phyloP scores from a whole-genome alignment of 1,140 invertebrate species.

The Drosophila santomea region DNA sequence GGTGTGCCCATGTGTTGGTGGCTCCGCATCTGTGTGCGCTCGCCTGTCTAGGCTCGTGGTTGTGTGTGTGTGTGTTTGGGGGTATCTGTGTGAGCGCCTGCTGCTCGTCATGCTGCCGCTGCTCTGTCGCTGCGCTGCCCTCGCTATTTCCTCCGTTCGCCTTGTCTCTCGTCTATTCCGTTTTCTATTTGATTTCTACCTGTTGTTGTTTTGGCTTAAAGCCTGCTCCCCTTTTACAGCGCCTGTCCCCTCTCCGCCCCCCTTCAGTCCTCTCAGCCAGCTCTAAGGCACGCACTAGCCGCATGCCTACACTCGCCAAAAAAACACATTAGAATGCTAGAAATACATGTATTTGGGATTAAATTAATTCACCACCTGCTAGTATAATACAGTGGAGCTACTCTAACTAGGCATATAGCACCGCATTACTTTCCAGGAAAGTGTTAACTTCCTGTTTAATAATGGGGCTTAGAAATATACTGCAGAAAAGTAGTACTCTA shows the following conservation, averaged over 20 bases:
- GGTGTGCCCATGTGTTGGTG: slow-evolving; percentile 29
- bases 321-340: too few species aligned
- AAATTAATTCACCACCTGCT: not conserved
- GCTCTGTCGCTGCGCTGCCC: slow-evolving; percentile 53
- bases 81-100: slow-evolving; percentile 37
- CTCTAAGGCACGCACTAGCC: slow-evolving; percentile 48
- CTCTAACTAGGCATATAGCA: too few species aligned
- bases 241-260: not conserved
- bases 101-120: slow-evolving; percentile 66
- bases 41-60: slow-evolving; percentile 18
- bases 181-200: slow-evolving; percentile 84
- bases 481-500: not conserved
- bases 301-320: slow-evolving; percentile 35
- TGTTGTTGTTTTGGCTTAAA: slow-evolving; percentile 76
- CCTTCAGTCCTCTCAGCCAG: slow-evolving; percentile 1
- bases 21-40: slow-evolving; percentile 20
- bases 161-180: slow-evolving; percentile 76
- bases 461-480: not conserved
- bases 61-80: not conserved
- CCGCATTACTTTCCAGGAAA: too few species aligned
- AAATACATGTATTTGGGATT: not conserved
- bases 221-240: slow-evolving; percentile 73
- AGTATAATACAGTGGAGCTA: not conserved
- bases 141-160: slow-evolving; percentile 58
- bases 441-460: not conserved